phyloP scores from a whole-genome alignment of 2,113 vertebrate genomes.

The Mormyrus lacerda region DNA sequence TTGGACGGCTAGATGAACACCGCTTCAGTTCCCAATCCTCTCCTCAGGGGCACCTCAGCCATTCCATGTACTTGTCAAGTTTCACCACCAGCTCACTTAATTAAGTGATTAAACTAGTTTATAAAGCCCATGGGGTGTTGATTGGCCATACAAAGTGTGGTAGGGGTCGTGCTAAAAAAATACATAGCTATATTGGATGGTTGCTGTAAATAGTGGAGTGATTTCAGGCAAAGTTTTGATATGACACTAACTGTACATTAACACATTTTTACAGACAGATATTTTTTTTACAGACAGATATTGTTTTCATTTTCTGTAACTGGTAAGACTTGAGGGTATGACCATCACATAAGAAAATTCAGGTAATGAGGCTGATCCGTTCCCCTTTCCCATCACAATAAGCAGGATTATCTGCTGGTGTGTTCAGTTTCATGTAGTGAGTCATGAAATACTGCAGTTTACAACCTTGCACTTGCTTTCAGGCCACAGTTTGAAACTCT shows the following conservation, averaged over 20 bases:
- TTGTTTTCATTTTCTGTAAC: not conserved
- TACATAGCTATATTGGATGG: not conserved
- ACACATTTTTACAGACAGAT: no score
- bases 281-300: no score
- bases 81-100: not conserved
- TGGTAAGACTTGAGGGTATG: not conserved
- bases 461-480: not conserved
- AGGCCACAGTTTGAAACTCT: not conserved
- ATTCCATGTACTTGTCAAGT: not conserved
- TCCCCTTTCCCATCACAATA: not conserved
- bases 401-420: not conserved
- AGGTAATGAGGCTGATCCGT: not conserved
- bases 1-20: not conserved
- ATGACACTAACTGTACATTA: not conserved
- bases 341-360: not conserved
- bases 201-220: not conserved
- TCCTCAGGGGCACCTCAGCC: not conserved
- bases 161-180: not conserved
- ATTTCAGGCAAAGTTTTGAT: not conserved
- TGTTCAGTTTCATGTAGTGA: not conserved
- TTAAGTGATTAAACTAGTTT: not conserved
- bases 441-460: not conserved
- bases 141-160: not conserved
- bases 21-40: not conserved
- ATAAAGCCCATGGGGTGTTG: not conserved